Evolutionary conservation across 2,888 invertebrate species (phyloP), one percentile per base, ranked within the genome.

Genomic region (Noctua comes): DNA sequence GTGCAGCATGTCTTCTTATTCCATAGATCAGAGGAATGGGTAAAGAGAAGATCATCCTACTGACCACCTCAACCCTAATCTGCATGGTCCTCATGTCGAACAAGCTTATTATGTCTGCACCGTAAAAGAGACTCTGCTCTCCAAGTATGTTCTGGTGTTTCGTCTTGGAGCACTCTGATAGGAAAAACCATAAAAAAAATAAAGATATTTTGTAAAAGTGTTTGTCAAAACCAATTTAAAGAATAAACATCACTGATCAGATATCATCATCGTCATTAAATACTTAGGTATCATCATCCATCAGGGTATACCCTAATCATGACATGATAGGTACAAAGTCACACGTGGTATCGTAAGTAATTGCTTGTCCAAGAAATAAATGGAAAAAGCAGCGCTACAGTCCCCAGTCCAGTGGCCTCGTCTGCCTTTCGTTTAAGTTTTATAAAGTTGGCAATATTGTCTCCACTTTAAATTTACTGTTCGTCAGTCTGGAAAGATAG

Each of bases 401-500:
- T 31, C 51, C n/a, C n/a, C n/a, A n/a, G n/a, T n/a, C n/a, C n/a
- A n/a, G 43, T 31, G n/a, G 27, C 21, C 21, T 40, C 40, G 69
- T 40, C 31, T 68, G 46, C 2, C 2, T 74, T 73, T 73, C 68
- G 57, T 62, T 59, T 57, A 65, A 70, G 54, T 73, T 85, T 73
- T 65, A 62, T 64, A 80, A 83, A 68, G 27, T 65, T 66, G 43
- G 54, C 48, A 69, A 73, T 66, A 57, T 77, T 48, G 70, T 65
- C 59, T 74, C n/a, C 13, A 57, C 36, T 85, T 74, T 31, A 74
- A 75, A 79, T 77, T 86, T 51, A 73, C 64, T 79, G 84, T 70
- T 77, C 71, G 65, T 84, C 77, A 65, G 68, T 76, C 71, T 72
- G 57, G 36, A 77, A 73, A 84, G 68, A 80, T 80, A 71, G 51